A percentile compares a stretch with the other conserved stretches of the same genome.
Conservation (phyloP, 1,140 invertebrate species). For the Meloidogyne exigua region DNA sequence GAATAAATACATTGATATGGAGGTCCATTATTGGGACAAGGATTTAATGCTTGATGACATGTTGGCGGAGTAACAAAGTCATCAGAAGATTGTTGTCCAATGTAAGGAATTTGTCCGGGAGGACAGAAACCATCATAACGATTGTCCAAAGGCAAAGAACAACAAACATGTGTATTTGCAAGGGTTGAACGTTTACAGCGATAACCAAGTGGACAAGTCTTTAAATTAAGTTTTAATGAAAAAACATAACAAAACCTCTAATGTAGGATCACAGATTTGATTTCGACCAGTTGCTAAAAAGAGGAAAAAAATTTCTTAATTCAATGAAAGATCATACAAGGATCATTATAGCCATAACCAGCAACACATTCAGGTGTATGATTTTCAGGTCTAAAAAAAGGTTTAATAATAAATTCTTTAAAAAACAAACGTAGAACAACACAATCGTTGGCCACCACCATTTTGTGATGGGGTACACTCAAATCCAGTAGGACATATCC, state of each 20-base stretch:
- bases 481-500: conserved; percentile 53
- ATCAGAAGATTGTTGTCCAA: conserved; percentile 32
- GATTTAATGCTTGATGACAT: conserved; percentile 59
- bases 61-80: conserved; percentile 46
- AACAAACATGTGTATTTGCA: conserved; percentile 55
- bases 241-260: conserved; percentile 22
- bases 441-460: conserved; percentile 53
- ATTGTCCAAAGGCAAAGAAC: conserved; percentile 41
- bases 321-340: conserved; percentile 25
- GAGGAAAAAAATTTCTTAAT: not conserved
- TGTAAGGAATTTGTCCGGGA: conserved; percentile 56
- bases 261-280: conserved; percentile 41
- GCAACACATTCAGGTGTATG: conserved; percentile 54
- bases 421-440: conserved; percentile 47
- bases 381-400: conserved; percentile 32
- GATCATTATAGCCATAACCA: conserved; percentile 57
- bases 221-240: not conserved
- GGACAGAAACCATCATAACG: conserved; percentile 58
- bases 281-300: conserved; percentile 45
- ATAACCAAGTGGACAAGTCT: conserved; percentile 49
- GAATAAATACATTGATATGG: conserved; percentile 63
- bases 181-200: conserved; percentile 56
- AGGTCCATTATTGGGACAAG: conserved; percentile 48
- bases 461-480: conserved; percentile 46
- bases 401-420: not conserved